Base-by-base conservation (phyloP, 2,113 vertebrate species). In the Zapus hudsonius region DNA sequence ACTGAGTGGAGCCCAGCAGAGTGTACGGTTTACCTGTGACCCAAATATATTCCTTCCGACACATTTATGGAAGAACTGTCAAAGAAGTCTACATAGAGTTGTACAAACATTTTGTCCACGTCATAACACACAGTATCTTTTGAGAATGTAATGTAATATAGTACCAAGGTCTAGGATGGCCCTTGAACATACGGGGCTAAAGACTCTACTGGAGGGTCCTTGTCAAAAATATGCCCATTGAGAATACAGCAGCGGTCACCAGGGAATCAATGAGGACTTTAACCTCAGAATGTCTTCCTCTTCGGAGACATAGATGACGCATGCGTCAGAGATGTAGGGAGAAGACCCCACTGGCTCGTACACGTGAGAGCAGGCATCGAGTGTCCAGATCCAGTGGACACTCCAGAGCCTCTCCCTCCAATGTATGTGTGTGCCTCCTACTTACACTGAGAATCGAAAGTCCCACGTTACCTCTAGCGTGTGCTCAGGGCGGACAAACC, bases 201-300 rank as follows among this genome's bases (percentile, higher is more conserved):
- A 78, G 80, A 69, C 17, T 25, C 25, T 25, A 29, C 0, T 44
- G 44, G 63, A 31, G 40, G 63, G 47, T 22, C 64, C 5, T 79
- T 25, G 10, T 27, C 4, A 47, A 84, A 63, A 38, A 25, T 59
- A n/a, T 23, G 25, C 38, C 47, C 79, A 25, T 31, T 36, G 8
- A 33, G 16, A 76, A 47, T 42, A 27, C 9, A 74, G 44, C 52
- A n/a, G 67, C 82, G 33, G 25, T n/a, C 33, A 5, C 2, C 33
- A 11, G 47, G 29, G 40, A 13, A 16, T 31, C 1, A 25, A 4
- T 3, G 3, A 57, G 40, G 47, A 8, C 8, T 1, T 0, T n/a
- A 64, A 19, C 29, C 59, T 52, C 52, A 52, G 52, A 79, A 61
- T 12, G 3, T 1, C 4, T 27, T 31, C 38, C 31, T 85, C 19